These are phyloP conservation scores for Latheticus oryzae DNA, from an alignment of 2,888 invertebrate genomes.

Conservation along the genomic window DNA sequence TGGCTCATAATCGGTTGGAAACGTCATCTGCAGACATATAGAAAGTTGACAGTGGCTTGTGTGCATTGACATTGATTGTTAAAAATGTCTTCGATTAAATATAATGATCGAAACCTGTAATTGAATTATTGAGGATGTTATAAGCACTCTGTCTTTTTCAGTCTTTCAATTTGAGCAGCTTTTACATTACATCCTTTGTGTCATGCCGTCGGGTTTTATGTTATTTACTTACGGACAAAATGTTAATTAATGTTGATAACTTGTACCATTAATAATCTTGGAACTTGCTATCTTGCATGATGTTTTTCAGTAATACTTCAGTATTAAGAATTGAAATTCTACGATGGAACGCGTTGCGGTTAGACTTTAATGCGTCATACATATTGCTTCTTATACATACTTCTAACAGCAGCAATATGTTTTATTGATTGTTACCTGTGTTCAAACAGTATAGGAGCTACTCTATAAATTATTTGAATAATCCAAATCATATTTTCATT, in stretches of 20 bases:
- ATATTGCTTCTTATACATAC: constrained; percentile 30
- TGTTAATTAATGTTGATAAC: constrained; percentile 38
- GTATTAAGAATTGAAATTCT: constrained; percentile 26
- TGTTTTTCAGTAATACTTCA: constrained; percentile 34
- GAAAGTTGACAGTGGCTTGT: constrained; percentile 36
- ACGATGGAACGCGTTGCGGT: constrained; percentile 3
- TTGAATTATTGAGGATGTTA: constrained; percentile 37
- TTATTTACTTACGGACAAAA: constrained; percentile 11
- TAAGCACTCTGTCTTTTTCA: constrained; percentile 9
- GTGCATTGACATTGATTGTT: constrained; percentile 46
- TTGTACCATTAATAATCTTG: constrained; percentile 29
- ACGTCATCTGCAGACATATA: constrained; percentile 1
- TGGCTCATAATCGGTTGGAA: constrained; percentile 9
- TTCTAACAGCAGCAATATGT: constrained; percentile 32
- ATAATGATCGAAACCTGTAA: constrained; percentile 40
- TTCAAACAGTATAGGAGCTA: constrained; percentile 11
- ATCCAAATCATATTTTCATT: constrained; percentile 7
- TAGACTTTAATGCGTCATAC: constrained; percentile 33
- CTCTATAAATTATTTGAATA: constrained; percentile 13
- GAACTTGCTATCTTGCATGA: constrained; percentile 21
- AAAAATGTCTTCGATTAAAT: constrained; percentile 47
- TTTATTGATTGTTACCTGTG: constrained; percentile 24
- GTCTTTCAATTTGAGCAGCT: constrained; percentile 24
- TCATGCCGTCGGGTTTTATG: constrained; percentile 3
- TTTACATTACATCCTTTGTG: constrained; percentile 12